phyloP scores from a whole-genome alignment of 2,797 vertebrate species.

The Dryobates pubescens region DNA sequence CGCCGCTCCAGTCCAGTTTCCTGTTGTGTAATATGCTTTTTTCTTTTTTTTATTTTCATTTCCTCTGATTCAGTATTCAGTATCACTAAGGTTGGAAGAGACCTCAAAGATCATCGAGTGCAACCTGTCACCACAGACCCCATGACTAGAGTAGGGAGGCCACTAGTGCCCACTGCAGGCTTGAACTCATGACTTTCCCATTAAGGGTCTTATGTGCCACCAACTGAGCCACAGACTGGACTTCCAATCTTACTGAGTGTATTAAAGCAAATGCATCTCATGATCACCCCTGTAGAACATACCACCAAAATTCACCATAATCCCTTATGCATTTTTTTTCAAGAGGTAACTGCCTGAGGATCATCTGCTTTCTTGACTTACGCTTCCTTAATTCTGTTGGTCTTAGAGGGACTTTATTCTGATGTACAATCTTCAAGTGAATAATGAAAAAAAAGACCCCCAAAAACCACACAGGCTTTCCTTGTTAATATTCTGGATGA shows the following conservation, averaged over 20 bases:
- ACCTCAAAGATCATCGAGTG: too few relatives aligned
- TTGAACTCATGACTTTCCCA: too few relatives aligned
- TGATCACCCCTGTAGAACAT: background rate
- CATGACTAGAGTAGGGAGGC: too few relatives aligned
- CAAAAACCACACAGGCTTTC: background rate
- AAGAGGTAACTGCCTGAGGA: background rate
- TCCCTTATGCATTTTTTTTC: background rate
- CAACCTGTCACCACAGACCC: too few relatives aligned
- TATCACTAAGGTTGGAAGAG: too few relatives aligned
- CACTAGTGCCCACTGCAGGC: too few relatives aligned
- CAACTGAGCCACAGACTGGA: too few relatives aligned
- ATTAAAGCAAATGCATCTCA: background rate
- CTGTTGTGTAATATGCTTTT: background rate
- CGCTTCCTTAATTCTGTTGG: background rate
- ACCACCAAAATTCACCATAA: background rate
- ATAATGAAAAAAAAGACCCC: background rate
- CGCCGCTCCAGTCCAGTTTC: background rate
- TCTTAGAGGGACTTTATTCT: background rate
- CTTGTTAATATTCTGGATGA: background rate
- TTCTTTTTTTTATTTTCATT: background rate
- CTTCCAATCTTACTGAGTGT: background rate
- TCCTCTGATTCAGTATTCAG: too few relatives aligned
- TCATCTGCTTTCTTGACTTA: background rate
- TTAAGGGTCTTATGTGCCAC: too few relatives aligned
- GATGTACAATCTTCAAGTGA: background rate